These are phyloP conservation scores for Brienomyrus brachyistius DNA, from an alignment of 2,113 vertebrate species.

Conservation along the genomic window DNA sequence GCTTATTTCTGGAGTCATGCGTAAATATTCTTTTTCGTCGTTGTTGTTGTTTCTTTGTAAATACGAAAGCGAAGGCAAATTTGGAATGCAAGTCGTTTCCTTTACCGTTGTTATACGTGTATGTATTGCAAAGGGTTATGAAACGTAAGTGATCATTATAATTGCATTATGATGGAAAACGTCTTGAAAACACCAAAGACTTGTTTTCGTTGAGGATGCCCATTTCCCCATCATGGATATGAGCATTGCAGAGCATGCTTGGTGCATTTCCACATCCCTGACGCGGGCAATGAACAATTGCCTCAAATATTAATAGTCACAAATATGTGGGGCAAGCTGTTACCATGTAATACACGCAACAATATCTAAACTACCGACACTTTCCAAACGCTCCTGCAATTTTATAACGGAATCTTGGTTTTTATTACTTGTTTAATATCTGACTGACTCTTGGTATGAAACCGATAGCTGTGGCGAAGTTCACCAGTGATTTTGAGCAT, in stretches of 20 bases:
- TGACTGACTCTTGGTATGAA: background rate
- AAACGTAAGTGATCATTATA: background rate
- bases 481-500: background rate
- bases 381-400: background rate
- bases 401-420: background rate
- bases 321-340: background rate
- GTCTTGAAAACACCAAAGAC: background rate
- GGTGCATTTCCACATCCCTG: background rate
- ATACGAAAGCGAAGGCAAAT: background rate
- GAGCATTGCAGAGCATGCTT: background rate
- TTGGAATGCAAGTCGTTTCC: background rate
- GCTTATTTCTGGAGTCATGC: background rate
- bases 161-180: background rate
- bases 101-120: background rate
- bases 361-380: background rate
- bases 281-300: conserved; percentile 37
- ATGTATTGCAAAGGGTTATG: background rate
- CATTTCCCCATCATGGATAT: background rate
- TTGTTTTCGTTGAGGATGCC: background rate
- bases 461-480: background rate
- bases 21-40: background rate
- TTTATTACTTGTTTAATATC: background rate
- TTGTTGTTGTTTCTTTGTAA: background rate
- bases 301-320: background rate
- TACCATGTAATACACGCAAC: background rate